Conservation (phyloP, 2,113 vertebrate genomes). For the Apodemus speciosus region DNA sequence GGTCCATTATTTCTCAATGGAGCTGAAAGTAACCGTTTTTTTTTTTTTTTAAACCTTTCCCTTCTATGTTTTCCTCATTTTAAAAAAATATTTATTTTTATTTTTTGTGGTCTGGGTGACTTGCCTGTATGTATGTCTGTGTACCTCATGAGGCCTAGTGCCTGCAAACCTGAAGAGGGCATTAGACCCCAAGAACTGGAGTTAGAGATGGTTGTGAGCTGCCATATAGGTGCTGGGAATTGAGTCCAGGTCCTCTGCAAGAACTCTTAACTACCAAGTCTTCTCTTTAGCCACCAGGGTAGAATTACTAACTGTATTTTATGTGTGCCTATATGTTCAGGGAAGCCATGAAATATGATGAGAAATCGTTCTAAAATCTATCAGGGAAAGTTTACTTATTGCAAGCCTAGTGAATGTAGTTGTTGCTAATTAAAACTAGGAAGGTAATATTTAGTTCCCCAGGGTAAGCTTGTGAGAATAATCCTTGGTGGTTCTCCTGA, state of each 20-base stretch:
- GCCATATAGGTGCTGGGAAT: neutral
- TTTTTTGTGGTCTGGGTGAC: neutral
- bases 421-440: conserved; percentile 65
- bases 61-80: neutral
- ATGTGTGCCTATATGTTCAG: conserved; percentile 60
- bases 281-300: neutral
- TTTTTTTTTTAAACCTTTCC: neutral
- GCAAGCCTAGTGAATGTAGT: conserved; percentile 74
- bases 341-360: conserved; percentile 75
- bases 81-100: neutral
- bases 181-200: neutral
- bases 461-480: conserved; percentile 44
- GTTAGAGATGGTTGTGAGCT: neutral
- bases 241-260: neutral
- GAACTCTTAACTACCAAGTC: neutral
- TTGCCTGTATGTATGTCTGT: neutral
- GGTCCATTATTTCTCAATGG: conserved; percentile 36
- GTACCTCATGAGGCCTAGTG: neutral
- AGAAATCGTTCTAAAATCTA: conserved; percentile 77
- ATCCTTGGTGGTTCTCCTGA: conserved; percentile 15
- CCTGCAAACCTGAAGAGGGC: neutral
- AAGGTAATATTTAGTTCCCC: conserved; percentile 57
- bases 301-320: conserved; percentile 33
- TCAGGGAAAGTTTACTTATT: conserved; percentile 84
- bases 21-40: conserved; percentile 4